Conservation (phyloP, 1,140 invertebrate species). For the Harpegnathos saltator region DNA sequence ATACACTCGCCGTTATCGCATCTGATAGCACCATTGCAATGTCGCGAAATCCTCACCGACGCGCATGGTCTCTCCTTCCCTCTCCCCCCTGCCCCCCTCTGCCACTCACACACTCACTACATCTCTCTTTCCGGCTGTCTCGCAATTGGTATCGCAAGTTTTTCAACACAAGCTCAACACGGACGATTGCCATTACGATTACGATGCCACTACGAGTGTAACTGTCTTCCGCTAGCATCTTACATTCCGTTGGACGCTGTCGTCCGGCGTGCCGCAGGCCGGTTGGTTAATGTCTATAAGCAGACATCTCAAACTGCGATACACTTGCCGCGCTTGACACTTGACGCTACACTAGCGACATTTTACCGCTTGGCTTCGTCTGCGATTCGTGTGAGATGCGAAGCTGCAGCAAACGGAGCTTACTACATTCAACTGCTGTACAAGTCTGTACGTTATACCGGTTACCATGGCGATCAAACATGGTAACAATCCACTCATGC, state of each 20-base stretch:
- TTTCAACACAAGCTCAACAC: background rate
- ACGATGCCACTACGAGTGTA: too few species aligned
- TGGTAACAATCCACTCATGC: background rate
- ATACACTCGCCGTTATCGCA: conserved; percentile 4
- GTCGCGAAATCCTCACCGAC: background rate
- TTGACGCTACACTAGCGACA: background rate
- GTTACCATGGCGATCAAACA: conserved; percentile 7
- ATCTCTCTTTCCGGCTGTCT: background rate
- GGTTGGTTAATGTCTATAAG: background rate
- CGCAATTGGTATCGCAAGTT: background rate
- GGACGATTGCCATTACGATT: background rate
- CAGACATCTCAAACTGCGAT: background rate
- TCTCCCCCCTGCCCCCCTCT: background rate
- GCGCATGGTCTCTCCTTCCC: background rate
- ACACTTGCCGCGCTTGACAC: background rate
- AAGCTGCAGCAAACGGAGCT: background rate
- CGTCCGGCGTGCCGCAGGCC: background rate
- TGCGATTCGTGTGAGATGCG: background rate
- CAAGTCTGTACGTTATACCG: too few species aligned
- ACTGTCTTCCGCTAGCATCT: background rate
- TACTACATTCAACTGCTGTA: too few species aligned
- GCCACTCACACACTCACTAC: background rate
- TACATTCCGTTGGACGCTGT: background rate
- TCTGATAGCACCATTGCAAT: conserved; percentile 5
- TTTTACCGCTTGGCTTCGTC: background rate